Conservation (phyloP, 2,797 vertebrate genomes). For the Carcharodon carcharias region DNA sequence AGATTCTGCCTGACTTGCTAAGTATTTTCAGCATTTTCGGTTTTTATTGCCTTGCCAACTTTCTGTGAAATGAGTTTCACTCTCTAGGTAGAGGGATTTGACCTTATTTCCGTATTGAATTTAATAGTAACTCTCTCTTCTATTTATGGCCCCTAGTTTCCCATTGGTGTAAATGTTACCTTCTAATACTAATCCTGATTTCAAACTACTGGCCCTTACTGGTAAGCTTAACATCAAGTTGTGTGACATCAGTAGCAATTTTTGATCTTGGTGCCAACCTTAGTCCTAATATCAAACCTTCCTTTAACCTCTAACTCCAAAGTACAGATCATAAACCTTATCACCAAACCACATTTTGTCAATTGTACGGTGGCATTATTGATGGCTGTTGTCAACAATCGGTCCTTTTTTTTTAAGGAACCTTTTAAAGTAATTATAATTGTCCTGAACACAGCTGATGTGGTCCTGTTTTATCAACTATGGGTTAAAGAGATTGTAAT, state of each 20-base stretch:
- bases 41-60: no score
- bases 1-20: no score
- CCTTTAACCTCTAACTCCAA: background rate
- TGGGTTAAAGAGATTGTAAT: background rate
- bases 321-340: background rate
- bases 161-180: no score
- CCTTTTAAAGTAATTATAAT: background rate
- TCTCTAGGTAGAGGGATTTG: no score
- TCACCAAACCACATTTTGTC: background rate
- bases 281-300: background rate
- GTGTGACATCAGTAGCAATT: background rate
- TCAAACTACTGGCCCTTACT: background rate
- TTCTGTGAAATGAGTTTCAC: no score
- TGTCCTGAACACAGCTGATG: background rate
- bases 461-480: background rate
- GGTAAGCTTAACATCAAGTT: background rate
- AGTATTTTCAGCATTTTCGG: no score
- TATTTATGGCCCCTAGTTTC: background rate
- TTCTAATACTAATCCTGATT: background rate
- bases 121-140: background rate
- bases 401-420: background rate
- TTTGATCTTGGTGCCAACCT: background rate
- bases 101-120: background rate
- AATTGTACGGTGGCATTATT: background rate
- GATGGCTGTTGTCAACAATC: background rate